Base-by-base conservation (phyloP, 2,888 invertebrate species). In the Sthenelais limicola region DNA sequence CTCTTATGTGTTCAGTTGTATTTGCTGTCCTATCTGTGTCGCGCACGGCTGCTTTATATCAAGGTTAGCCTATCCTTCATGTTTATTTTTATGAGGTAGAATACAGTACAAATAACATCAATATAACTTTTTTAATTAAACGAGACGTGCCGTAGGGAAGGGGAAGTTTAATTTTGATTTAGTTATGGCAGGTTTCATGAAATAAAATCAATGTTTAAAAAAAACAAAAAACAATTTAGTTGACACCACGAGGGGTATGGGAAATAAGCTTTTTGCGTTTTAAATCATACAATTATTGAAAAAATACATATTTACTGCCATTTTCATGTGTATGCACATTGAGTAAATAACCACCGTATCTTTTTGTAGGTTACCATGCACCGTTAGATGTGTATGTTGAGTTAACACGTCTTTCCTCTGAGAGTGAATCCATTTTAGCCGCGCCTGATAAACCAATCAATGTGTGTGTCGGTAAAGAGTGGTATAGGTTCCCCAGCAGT, bases 381-480 rank as follows among this genome's bases (percentile, higher is more conserved):
- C 95, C 98, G 0, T 91, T 98, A 90, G 94, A 94, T 79, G 89
- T 96, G 1, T 93, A 95, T 84, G 91, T 93, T 86, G 92, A 94
- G 83, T 87, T 93, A 3, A 92, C 88, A 75, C 84, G 85, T 51
- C 77, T 88, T 9, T 84, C 88, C 0, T 89, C 43, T 7, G 73
- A 75, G 35, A 58, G 35, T 24, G 24, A 68, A 30, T 38, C 84
- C 30, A 83, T 85, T 77, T 81, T 82, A 1, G 74, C 86, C 58
- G 58, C 83, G 0, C 66, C 79, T 5, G 83, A 83, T 56, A 79
- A 86, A 72, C 82, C 85, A 30, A 86, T 88, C 32, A 92, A 93
- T 73, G 92, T 99, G 4, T 99, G 99, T 87, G 92, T 94, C 77
- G 98, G 98, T 62, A 98, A 98, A 89, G 99, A 99, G 83, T 99